These are phyloP conservation scores for Labroides dimidiatus DNA, from an alignment of 2,797 vertebrate genomes.

Conservation along the genomic window DNA sequence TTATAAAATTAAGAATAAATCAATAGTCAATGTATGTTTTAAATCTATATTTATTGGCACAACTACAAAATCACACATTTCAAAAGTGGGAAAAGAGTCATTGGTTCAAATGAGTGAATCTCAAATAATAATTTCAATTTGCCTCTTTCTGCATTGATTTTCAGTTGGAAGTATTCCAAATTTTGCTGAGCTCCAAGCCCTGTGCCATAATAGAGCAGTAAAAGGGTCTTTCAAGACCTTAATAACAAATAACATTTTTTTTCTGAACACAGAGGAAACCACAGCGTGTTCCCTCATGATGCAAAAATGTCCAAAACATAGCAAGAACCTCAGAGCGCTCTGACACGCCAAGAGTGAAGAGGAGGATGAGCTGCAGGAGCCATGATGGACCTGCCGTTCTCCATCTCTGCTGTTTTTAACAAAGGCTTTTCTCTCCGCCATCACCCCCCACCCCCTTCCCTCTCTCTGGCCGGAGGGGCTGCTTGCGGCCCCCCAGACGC, in stretches of 20 bases:
- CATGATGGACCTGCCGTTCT: conserved; percentile 78
- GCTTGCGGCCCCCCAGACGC: conserved; percentile 79
- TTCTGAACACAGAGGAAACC: conserved; percentile 39
- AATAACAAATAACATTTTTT: conserved; percentile 39
- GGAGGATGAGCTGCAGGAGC: conserved; percentile 64
- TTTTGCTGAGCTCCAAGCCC: conserved; percentile 18
- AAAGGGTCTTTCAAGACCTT: conserved; percentile 50
- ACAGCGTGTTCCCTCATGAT: conserved; percentile 62
- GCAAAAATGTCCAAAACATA: conserved; percentile 68
- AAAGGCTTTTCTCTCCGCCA: conserved; percentile 73
- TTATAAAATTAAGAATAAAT: no score
- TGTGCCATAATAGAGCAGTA: conserved; percentile 20
- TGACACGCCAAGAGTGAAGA: conserved; percentile 49
- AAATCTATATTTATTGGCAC: no score
- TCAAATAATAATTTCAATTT: conserved; percentile 12
- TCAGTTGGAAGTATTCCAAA: conserved; percentile 13
- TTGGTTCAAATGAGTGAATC: background rate
- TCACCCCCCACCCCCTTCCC: conserved; percentile 20
- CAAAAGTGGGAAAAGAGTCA: background rate
- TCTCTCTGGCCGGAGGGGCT: conserved; percentile 65
- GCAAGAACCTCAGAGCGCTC: conserved; percentile 58
- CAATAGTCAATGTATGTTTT: no score
- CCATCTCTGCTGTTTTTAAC: conserved; percentile 79
- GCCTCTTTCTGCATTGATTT: conserved; percentile 3
- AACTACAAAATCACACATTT: no score